Evolutionary conservation across 2,113 vertebrate genomes (phyloP).

Genomic region (Dasyornis broadbenti): DNA sequence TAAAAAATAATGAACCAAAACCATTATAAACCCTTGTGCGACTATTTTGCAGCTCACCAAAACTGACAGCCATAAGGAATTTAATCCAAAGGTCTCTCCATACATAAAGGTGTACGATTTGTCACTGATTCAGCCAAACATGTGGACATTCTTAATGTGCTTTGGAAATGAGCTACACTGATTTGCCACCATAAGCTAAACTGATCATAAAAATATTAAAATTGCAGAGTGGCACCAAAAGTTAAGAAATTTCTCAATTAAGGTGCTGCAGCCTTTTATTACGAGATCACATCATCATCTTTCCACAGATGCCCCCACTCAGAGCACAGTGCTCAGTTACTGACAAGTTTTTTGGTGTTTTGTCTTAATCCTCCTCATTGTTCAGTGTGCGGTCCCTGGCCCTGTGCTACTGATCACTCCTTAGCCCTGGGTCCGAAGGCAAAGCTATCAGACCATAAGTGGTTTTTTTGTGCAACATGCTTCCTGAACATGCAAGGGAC

Average conservation of each 20-base stretch:
- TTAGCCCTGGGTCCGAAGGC: fast-evolving
- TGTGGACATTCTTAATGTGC: neutral
- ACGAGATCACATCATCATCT: neutral
- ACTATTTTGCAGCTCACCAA: neutral
- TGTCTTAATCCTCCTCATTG: neutral
- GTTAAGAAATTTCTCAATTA: neutral
- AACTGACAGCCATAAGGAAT: neutral
- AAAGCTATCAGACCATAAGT: neutral
- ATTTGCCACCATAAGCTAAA: neutral
- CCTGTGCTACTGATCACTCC: fast-evolving
- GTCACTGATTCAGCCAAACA: neutral
- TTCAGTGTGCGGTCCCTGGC: neutral
- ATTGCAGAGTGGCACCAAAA: neutral
- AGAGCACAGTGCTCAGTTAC: neutral
- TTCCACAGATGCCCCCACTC: neutral
- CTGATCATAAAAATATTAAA: neutral
- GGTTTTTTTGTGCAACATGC: neutral
- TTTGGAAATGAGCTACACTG: neutral
- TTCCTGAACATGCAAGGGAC: neutral
- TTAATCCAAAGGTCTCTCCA: neutral
- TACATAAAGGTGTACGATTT: neutral
- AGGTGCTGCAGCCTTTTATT: neutral
- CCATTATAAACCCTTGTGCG: neutral
- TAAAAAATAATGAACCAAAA: neutral
- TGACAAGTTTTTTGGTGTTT: neutral